Base-by-base conservation (phyloP, 37 sponge, comb jelly and placozoan species). In the Cladorhizidae sp. region DNA sequence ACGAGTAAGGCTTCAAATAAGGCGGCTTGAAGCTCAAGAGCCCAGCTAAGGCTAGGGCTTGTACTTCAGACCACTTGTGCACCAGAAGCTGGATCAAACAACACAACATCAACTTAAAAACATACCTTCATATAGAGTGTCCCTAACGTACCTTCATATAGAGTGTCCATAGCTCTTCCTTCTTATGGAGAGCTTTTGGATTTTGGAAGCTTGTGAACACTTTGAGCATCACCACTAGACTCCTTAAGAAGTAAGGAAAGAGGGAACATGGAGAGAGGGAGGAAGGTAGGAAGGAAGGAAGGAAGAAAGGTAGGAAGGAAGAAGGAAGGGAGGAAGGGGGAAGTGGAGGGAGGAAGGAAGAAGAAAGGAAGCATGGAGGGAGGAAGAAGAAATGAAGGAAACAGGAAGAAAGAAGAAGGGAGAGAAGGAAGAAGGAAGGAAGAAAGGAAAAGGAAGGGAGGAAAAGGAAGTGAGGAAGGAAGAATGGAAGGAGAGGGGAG, bases 151-250 rank as follows among this genome's bases (percentile, higher is more conserved):
- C 85, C 79, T 81, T 83, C 77, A 76, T n/a, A 67, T 87, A 96
- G 40, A 94, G 76, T 23, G 70, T 33, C 64, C 52, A 63, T 28
- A 96, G 76, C 23, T 90, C 89, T 22, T 81, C 76, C 38, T 94
- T 75, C 54, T 62, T 70, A 63, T 93, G 90, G 58, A 96, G 67
- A 6, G 69, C 74, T 57, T 82, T 83, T 33, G 95, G 92, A 56
- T 94, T 94, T 18, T 76, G 83, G 80, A 96, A 96, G 23, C 73
- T 73, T 26, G 88, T 80, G 76, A 96, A 90, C 42, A 88, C 65
- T 15, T 55, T 64, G 69, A 96, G 64, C 81, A 91, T 90, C 0
- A 73, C 54, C 79, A 72, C 20, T 41, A 94, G 82, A 26, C 83
- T 87, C 67, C 91, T 94, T 43, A 76, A 73, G 45, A 26, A 42